A percentile compares a stretch with the other conserved stretches of the same genome.
These are phyloP conservation scores for Hanleya hanleyi DNA, from an alignment of 2,888 invertebrate genomes.

Conservation along the genomic window DNA sequence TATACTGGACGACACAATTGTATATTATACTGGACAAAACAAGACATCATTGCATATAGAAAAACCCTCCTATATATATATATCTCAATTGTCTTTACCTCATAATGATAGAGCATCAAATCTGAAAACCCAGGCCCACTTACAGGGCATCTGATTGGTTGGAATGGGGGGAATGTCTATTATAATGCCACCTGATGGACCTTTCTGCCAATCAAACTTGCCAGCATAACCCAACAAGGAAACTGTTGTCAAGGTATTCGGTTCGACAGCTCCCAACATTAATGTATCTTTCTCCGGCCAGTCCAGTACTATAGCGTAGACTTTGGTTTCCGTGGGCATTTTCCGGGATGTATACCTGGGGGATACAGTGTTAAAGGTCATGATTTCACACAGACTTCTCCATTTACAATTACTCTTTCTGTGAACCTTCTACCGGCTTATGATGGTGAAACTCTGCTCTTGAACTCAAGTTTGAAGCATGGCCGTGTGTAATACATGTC, in stretches of 20 bases:
- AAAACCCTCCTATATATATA: too few species aligned
- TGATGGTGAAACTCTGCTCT: too few species aligned
- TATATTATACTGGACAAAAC: too few species aligned
- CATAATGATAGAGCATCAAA: too few species aligned
- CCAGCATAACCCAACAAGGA: conserved; percentile 75
- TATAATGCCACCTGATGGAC: conserved; percentile 36
- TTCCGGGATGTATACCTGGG: conserved; percentile 51
- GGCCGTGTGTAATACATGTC: too few species aligned
- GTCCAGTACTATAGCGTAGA: conserved; percentile 81
- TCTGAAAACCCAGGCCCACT: conserved; percentile 51
- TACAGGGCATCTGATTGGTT: conserved; percentile 37
- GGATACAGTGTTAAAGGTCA: too few species aligned
- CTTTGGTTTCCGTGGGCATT: conserved; percentile 39
- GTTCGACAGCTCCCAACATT: conserved; percentile 74
- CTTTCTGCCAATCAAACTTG: conserved; percentile 32
- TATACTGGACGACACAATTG: too few species aligned
- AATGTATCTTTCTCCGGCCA: conserved; percentile 81
- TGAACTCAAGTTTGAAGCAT: too few species aligned
- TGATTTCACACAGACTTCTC: not conserved
- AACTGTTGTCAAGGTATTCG: conserved; percentile 67
- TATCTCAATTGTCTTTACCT: too few species aligned
- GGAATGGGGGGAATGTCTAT: conserved; percentile 45
- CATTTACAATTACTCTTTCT: not conserved
- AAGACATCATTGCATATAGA: too few species aligned
- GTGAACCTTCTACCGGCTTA: too few species aligned